phyloP scores from a whole-genome alignment of 2,797 vertebrate species.

The Emydoidea blandingii region DNA sequence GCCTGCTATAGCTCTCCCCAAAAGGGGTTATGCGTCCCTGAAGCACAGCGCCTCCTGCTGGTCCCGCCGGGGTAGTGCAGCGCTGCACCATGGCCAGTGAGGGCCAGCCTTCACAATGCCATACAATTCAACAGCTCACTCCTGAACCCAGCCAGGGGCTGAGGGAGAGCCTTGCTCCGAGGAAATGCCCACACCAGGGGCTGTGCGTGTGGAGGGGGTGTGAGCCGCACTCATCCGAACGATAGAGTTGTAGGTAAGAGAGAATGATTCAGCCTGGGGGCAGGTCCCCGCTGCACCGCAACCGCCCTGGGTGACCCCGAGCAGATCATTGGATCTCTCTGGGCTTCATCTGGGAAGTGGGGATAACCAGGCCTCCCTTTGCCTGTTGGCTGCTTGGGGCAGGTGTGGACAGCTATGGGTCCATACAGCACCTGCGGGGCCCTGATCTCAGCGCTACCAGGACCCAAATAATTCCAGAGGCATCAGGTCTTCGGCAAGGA shows the following conservation, averaged over 20 bases:
- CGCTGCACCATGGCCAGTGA: background rate
- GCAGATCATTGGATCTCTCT: background rate
- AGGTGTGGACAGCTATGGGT: background rate
- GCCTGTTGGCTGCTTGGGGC: background rate
- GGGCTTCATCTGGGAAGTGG: background rate
- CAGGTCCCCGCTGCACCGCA: fast-evolving
- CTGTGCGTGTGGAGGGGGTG: background rate
- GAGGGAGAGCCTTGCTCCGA: background rate
- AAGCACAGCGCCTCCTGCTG: background rate
- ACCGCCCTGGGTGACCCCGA: fast-evolving
- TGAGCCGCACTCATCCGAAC: background rate
- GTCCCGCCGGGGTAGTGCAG: background rate
- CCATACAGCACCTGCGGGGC: background rate
- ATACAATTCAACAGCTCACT: background rate
- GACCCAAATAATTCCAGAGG: background rate
- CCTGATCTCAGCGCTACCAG: background rate
- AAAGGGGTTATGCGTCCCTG: background rate
- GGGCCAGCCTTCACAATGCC: background rate
- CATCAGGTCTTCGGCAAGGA: background rate
- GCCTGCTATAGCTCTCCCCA: too few relatives aligned
- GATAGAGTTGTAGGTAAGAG: background rate
- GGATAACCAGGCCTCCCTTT: background rate
- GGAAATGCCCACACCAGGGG: background rate
- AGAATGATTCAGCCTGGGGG: background rate
- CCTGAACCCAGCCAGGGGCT: background rate